Evolutionary conservation across 2,113 vertebrate genomes (phyloP).

Genomic region (Serilophus lunatus): DNA sequence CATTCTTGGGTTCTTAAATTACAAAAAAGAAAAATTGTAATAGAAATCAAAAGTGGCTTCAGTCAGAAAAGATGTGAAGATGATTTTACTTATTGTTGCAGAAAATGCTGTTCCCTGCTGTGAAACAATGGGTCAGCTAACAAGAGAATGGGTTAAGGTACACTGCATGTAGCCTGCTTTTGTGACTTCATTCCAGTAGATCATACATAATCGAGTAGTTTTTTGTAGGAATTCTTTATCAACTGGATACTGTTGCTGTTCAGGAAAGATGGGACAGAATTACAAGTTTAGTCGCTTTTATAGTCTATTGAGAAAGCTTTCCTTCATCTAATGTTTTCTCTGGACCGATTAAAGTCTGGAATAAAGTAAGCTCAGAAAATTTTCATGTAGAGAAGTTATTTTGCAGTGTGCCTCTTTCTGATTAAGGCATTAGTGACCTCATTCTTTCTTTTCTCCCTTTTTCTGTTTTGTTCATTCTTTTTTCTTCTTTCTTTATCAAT

Average conservation of each 20-base stretch:
- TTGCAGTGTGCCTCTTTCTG: background rate
- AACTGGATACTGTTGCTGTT: background rate
- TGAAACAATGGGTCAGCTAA: background rate
- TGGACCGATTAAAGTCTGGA: background rate
- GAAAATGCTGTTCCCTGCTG: background rate
- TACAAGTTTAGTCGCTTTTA: background rate
- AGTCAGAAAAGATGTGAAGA: background rate
- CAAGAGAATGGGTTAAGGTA: background rate
- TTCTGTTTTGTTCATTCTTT: background rate
- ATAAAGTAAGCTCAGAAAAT: background rate
- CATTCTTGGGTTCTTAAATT: background rate
- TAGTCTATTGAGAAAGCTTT: background rate
- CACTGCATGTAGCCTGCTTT: background rate
- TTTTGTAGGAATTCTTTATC: background rate
- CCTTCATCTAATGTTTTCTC: background rate
- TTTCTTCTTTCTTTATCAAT: background rate
- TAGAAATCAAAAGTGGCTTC: background rate
- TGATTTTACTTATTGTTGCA: background rate
- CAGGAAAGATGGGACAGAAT: background rate
- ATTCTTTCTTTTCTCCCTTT: background rate
- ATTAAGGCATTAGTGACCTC: background rate
- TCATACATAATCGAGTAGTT: background rate
- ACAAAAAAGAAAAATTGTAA: background rate
- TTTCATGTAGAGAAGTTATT: background rate
- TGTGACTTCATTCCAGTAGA: background rate